phyloP scores from a whole-genome alignment of 2,888 invertebrate genomes.

The Myopa tessellatipennis region DNA sequence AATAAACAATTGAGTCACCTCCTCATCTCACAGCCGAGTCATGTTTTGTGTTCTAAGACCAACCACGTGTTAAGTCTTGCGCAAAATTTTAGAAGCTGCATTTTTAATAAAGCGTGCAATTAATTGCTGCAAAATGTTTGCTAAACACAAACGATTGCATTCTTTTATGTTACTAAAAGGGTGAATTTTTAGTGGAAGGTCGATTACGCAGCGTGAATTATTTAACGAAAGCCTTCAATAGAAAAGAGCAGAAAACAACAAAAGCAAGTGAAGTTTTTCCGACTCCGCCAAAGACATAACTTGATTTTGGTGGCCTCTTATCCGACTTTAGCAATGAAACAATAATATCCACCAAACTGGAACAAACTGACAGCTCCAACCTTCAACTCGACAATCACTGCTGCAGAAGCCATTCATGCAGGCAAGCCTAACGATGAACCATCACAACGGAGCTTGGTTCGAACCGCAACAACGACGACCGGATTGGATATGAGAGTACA shows the following conservation, averaged over 20 bases:
- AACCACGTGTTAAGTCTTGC: constrained; percentile 40
- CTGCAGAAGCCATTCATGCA: too few species aligned
- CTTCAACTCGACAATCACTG: too few species aligned
- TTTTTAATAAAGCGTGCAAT: constrained; percentile 59
- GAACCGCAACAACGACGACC: too few species aligned
- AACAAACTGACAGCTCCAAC: background rate
- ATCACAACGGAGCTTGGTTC: too few species aligned
- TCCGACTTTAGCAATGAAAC: background rate
- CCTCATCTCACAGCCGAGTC: background rate
- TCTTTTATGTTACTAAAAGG: background rate
- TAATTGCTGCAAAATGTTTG: constrained; percentile 64
- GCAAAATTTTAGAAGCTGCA: constrained; percentile 60
- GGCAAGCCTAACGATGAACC: too few species aligned
- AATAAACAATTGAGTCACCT: constrained; percentile 29
- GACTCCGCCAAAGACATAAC: too few species aligned
- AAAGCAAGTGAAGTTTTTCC: too few species aligned
- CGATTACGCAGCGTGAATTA: background rate
- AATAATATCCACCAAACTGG: too few species aligned
- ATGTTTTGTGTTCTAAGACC: background rate
- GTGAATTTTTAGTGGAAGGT: background rate
- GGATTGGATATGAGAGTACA: too few species aligned
- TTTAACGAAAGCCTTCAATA: background rate
- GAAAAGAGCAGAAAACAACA: background rate
- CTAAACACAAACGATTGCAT: constrained; percentile 52
- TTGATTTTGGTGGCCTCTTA: background rate